A percentile compares a stretch with the other conserved stretches of the same genome.
Evolutionary conservation across 2,113 vertebrate species (phyloP).

Genomic region (Pterocles burchelli): DNA sequence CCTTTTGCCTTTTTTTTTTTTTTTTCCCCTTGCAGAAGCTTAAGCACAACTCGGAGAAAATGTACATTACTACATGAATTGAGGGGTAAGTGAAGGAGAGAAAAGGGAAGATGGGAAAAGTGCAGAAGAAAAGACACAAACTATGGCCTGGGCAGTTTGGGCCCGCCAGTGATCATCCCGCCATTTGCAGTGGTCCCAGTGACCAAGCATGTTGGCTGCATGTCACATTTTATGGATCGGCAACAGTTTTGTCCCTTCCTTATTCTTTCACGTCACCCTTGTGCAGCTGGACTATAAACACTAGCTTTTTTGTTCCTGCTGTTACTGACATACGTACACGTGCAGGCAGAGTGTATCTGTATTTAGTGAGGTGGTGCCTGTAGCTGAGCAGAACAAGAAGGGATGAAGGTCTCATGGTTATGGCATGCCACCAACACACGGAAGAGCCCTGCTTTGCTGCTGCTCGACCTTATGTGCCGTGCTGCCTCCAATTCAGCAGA

Average conservation of each 20-base stretch:
- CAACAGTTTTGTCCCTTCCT: not conserved
- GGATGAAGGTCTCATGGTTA: not conserved
- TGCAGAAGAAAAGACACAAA: not conserved
- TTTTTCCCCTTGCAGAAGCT: not conserved
- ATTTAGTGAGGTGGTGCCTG: not conserved
- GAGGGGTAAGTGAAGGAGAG: not conserved
- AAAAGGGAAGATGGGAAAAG: not conserved
- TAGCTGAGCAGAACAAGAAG: not conserved
- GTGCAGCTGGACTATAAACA: not conserved
- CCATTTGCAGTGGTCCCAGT: not conserved
- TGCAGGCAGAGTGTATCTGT: not conserved
- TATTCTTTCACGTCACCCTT: not conserved
- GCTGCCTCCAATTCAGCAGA: not conserved
- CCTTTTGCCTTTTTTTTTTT: not conserved
- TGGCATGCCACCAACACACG: not conserved
- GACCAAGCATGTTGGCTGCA: not conserved
- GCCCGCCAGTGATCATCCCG: not conserved
- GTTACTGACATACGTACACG: accelerated
- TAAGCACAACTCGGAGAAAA: not conserved
- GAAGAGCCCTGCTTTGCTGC: not conserved
- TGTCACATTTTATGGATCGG: not conserved
- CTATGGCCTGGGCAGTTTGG: not conserved
- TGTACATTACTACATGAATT: not conserved
- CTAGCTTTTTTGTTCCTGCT: not conserved
- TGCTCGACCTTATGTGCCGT: accelerated